These are phyloP conservation scores for Bufotes viridis DNA, from an alignment of 2,797 vertebrate species.

Conservation along the genomic window DNA sequence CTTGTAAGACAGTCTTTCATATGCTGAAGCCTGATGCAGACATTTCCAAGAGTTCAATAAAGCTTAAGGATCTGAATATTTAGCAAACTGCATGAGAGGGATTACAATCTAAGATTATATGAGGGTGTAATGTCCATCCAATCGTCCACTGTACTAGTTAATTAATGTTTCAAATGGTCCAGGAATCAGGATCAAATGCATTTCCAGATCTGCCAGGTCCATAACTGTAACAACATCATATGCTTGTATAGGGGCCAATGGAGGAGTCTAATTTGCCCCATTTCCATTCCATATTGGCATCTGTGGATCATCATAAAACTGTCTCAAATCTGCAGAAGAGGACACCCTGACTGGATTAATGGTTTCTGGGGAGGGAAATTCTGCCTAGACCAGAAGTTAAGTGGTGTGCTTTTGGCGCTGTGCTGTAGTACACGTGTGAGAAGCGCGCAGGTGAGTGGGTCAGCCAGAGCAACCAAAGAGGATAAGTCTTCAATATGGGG, in stretches of 20 bases:
- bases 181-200: not conserved
- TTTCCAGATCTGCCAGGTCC: too few relatives aligned
- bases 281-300: too few relatives aligned
- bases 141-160: not conserved
- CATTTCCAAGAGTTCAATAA: constrained; percentile 8
- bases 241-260: not conserved
- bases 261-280: not conserved
- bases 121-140: not conserved
- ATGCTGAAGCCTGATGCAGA: not conserved
- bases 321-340: too few relatives aligned
- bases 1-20: constrained; percentile 43
- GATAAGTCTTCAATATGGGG: too few relatives aligned
- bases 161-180: not conserved
- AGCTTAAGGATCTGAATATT: constrained; percentile 39
- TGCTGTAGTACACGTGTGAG: too few relatives aligned
- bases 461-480: too few relatives aligned
- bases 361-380: too few relatives aligned
- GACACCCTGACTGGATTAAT: too few relatives aligned
- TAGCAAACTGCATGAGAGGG: not conserved
- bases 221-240: not conserved
- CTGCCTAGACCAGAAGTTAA: too few relatives aligned
- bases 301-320: not conserved
- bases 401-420: too few relatives aligned
- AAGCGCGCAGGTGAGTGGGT: too few relatives aligned
- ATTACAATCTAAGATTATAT: not conserved